Conservation (phyloP, 2,113 vertebrate species). For the Planiliza haematocheilus region DNA sequence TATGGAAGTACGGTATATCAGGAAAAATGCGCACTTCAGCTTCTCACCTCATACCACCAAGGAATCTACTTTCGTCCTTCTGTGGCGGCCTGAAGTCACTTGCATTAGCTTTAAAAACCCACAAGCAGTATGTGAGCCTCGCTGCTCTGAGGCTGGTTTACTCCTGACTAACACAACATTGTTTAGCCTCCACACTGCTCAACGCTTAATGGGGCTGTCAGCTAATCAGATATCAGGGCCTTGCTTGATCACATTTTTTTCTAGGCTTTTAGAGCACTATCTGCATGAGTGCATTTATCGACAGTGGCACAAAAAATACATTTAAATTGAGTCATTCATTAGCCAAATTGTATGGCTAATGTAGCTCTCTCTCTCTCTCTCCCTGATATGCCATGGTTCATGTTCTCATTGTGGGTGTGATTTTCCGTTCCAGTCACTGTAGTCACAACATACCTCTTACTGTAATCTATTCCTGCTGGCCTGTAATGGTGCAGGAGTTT, state of each 20-base stretch:
- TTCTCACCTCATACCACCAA: no score
- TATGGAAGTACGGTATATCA: no score
- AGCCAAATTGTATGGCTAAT: not conserved
- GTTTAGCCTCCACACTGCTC: not conserved
- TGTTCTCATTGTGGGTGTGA: not conserved
- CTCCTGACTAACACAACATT: no score
- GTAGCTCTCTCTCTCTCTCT: not conserved
- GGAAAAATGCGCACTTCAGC: no score
- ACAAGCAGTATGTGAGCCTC: not conserved
- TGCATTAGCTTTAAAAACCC: not conserved
- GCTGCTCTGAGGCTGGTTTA: not conserved
- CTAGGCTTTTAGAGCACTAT: no score
- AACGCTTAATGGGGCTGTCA: not conserved
- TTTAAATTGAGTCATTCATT: not conserved
- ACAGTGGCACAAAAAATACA: no score
- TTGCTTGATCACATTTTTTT: no score
- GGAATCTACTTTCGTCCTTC: no score
- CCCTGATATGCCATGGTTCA: not conserved
- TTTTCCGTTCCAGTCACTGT: not conserved
- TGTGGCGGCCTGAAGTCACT: no score
- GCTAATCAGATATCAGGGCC: not conserved
- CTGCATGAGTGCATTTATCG: no score
- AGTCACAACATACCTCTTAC: not conserved
- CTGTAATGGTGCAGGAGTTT: no score
- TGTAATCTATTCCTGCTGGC: no score